Evolutionary conservation across 92 coral and sea anemone genomes (phyloP).

Genomic region (Montipora capitata): DNA sequence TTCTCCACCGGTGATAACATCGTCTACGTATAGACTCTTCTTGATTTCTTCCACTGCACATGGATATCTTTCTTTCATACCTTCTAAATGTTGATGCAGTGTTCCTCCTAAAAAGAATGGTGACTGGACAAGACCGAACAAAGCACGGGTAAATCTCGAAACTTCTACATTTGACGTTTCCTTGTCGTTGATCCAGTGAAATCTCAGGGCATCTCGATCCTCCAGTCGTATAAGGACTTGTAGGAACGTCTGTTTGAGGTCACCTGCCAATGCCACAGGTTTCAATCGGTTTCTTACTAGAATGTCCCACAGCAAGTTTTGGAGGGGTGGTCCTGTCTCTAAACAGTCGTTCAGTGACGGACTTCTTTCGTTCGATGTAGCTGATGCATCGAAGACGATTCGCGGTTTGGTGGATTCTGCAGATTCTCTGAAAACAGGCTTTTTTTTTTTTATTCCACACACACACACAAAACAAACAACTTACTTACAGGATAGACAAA

Average conservation of each 20-base stretch:
- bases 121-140: neutral
- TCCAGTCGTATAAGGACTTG: conserved; percentile 3
- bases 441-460: too few species aligned
- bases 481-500: too few species aligned
- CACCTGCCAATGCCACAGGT: conserved; percentile 15
- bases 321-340: conserved; percentile 37
- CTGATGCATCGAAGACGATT: conserved; percentile 1
- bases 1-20: neutral
- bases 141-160: neutral
- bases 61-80: neutral
- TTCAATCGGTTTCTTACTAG: conserved; percentile 12
- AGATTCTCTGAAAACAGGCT: neutral
- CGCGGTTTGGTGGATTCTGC: neutral
- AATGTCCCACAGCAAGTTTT: conserved; percentile 13
- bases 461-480: too few species aligned
- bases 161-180: too few species aligned
- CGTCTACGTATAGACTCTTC: conserved; percentile 10
- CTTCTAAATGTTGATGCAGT: neutral
- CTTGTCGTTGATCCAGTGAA: conserved; percentile 1
- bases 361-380: neutral
- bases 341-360: neutral
- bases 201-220: conserved; percentile 17
- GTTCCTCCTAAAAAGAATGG: neutral
- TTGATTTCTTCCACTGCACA: neutral
- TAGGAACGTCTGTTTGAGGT: conserved; percentile 33